Base-by-base conservation (phyloP, 2,888 invertebrate genomes). In the Sinelater perroti region DNA sequence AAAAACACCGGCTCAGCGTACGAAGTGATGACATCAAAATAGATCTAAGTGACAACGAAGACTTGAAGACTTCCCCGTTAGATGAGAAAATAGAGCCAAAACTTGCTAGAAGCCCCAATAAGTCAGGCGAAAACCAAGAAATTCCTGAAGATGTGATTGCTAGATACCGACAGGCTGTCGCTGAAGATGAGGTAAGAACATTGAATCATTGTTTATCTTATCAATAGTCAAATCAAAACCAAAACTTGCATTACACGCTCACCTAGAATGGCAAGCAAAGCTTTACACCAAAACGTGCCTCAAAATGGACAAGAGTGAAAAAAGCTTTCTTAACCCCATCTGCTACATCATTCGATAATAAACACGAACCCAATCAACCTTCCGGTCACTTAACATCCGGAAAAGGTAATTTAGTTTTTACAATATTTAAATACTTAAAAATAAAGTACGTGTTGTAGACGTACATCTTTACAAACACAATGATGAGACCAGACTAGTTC, bases 301-400 rank as follows among this genome's bases (percentile, higher is more conserved):
- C 89, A 56, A 88, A 88, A 75, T 90, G 90, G 90, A 84, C 84
- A 38, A 86, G 87, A 72, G 88, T 89, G 58, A 88, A 91, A 77
- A 80, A 87, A 70, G 87, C 88, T 20, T 88, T 89, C 77, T 80
- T 88, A 51, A 85, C 71, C n/a, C 54, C 59, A 21, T 30, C 59
- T 16, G 8, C 20, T n/a, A 17, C 10, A 17, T 1, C 5, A n/a
- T 5, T 6, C n/a, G 16, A 17, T 16, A 8, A 8, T 1, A 44
- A 44, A 17, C 10, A 40, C 26, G 14, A 24, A 24, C 7, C 24
- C 5, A 16, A 40, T 40, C 11, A 36, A 10, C 18, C 14, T 2
- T n/a, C 18, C 14, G 8, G 2, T 14, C 1, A n/a, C 7, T 36
- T 18, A 10, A 16, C 20, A 36, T 36, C 38, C 35, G 24, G 24